These are phyloP conservation scores for Lordiphosa stackelbergi DNA, from an alignment of 1,140 invertebrate genomes.

Conservation along the genomic window DNA sequence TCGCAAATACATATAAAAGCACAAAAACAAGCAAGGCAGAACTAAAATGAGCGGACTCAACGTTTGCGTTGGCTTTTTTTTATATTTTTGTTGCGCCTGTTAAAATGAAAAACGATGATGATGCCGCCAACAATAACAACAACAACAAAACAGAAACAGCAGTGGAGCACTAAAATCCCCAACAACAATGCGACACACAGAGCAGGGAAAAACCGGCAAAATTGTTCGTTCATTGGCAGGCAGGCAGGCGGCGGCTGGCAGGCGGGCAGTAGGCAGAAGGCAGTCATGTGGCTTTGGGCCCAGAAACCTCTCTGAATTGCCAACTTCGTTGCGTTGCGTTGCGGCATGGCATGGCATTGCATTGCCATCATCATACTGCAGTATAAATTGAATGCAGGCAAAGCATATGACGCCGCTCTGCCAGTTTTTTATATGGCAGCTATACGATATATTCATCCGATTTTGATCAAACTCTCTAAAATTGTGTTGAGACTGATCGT, in stretches of 20 bases:
- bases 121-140: constrained; percentile 37
- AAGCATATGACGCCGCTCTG: neutral
- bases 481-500: no score
- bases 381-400: constrained; percentile 5
- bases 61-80: constrained; percentile 8
- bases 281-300: constrained; percentile 29
- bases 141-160: constrained; percentile 29
- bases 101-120: constrained; percentile 61
- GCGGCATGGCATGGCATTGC: no score
- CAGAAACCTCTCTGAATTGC: constrained; percentile 22
- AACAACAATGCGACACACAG: constrained; percentile 14
- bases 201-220: constrained; percentile 43
- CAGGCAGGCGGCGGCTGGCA: constrained; percentile 18
- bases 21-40: constrained; percentile 28
- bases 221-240: constrained; percentile 39
- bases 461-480: no score
- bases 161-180: constrained; percentile 47
- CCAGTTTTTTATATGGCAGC: no score
- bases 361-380: constrained; percentile 6
- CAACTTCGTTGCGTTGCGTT: constrained; percentile 4
- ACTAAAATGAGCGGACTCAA: constrained; percentile 6
- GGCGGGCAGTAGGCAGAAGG: constrained; percentile 10
- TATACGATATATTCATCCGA: no score
- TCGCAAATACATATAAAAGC: constrained; percentile 21
- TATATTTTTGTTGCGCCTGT: constrained; percentile 47